Evolutionary conservation across 2,797 vertebrate species (phyloP).

Genomic region (Melanotaenia boesemani): DNA sequence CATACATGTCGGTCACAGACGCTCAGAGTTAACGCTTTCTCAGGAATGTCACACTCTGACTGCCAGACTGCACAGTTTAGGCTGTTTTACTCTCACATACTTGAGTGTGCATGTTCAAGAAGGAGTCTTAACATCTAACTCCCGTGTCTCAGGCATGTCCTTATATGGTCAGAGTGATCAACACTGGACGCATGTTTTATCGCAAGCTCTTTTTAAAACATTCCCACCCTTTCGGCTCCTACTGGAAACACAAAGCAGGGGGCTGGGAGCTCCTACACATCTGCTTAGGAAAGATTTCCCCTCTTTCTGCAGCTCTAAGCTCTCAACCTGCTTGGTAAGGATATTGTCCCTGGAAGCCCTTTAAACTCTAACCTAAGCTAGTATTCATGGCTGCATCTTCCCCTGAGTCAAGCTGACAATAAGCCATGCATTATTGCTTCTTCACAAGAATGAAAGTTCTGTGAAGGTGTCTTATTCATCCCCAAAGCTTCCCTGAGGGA

Average conservation of each 20-base stretch:
- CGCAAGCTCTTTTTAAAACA: constrained; percentile 67
- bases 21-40: constrained; percentile 25
- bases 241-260: constrained; percentile 71
- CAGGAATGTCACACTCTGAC: constrained; percentile 11
- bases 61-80: constrained; percentile 9
- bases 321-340: constrained; percentile 60
- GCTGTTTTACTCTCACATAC: constrained; percentile 7
- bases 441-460: constrained; percentile 49
- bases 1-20: constrained; percentile 48
- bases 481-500: constrained; percentile 68
- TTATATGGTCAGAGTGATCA: constrained; percentile 81
- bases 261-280: constrained; percentile 28
- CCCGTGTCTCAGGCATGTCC: constrained; percentile 65
- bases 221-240: constrained; percentile 53
- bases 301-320: constrained; percentile 44
- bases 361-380: constrained; percentile 64
- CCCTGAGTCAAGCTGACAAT: constrained; percentile 67
- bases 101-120: constrained; percentile 15
- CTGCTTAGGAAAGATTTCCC: constrained; percentile 35
- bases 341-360: constrained; percentile 54
- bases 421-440: constrained; percentile 44
- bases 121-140: constrained; percentile 65
- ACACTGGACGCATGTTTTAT: constrained; percentile 76
- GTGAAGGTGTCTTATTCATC: constrained; percentile 68
- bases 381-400: constrained; percentile 69